Evolutionary conservation across 2,113 vertebrate species (phyloP).

Genomic region (Cryptotis parvus): DNA sequence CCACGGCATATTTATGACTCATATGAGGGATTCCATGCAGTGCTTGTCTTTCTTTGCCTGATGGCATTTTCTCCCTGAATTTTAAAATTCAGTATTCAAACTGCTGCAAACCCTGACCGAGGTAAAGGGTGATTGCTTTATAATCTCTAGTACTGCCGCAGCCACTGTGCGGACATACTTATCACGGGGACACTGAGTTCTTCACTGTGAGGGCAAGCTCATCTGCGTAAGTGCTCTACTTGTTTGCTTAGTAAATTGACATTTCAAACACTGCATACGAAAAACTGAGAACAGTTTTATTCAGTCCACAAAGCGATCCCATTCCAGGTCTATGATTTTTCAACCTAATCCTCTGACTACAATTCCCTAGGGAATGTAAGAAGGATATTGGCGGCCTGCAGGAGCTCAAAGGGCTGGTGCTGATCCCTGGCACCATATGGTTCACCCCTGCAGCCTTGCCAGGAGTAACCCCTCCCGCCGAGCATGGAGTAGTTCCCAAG

Average conservation of each 20-base stretch:
- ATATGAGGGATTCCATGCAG: neutral
- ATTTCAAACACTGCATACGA: neutral
- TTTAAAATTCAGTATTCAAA: neutral
- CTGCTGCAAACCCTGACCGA: neutral
- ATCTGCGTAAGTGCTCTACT: neutral
- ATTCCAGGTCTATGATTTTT: neutral
- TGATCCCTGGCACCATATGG: too few species aligned
- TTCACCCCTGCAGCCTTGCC: neutral
- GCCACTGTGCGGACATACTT: neutral
- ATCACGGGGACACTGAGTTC: neutral
- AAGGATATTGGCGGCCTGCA: neutral
- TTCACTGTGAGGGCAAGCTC: neutral
- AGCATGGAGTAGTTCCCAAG: too few species aligned
- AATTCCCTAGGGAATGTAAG: neutral
- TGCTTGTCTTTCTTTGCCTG: neutral
- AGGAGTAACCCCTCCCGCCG: too few species aligned
- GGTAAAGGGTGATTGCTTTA: neutral
- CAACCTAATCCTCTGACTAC: neutral
- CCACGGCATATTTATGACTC: neutral
- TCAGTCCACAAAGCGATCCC: neutral
- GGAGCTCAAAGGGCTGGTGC: too few species aligned
- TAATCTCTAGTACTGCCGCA: neutral
- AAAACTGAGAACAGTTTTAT: neutral
- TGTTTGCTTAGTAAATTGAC: neutral
- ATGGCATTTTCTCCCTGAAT: neutral